Conservation (phyloP, 2,888 invertebrate genomes). For the Syrista parreyssii region DNA sequence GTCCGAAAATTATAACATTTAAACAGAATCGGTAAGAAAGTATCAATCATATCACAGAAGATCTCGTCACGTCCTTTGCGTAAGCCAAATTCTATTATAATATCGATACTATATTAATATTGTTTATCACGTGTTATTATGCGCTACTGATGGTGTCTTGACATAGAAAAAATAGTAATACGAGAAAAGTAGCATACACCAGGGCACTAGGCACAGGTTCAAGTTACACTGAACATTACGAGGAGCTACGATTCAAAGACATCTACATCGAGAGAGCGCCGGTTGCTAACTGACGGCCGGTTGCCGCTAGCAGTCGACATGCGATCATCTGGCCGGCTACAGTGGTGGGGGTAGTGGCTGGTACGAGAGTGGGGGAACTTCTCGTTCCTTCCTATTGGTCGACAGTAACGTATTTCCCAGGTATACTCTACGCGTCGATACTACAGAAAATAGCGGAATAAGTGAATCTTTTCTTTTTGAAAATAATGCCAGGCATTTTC, state of each 20-base stretch:
- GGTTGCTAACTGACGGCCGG: slow-evolving; percentile 64
- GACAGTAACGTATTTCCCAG: slow-evolving; percentile 23
- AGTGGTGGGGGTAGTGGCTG: slow-evolving; percentile 15
- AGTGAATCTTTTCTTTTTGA: no score
- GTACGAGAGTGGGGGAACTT: slow-evolving; percentile 20
- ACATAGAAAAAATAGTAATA: slow-evolving; percentile 14
- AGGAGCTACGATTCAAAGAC: slow-evolving; percentile 22
- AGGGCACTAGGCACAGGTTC: slow-evolving; percentile 21
- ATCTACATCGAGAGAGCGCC: slow-evolving; percentile 50
- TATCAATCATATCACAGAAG: slow-evolving; percentile 57
- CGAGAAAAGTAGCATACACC: slow-evolving; percentile 12
- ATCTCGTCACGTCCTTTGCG: slow-evolving; percentile 6
- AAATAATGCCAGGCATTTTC: no score
- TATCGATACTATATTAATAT: no score
- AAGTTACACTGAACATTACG: slow-evolving; percentile 51
- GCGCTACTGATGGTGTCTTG: not conserved
- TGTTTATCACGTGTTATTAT: no score
- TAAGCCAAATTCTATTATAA: no score
- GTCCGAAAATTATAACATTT: slow-evolving; percentile 57
- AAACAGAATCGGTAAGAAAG: slow-evolving; percentile 38
- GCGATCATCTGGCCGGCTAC: slow-evolving; percentile 57
- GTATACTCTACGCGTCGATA: not conserved
- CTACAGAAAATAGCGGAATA: not conserved
- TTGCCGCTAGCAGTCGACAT: slow-evolving; percentile 33
- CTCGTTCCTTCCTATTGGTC: slow-evolving; percentile 38